Base-by-base conservation (phyloP, 2,113 vertebrate genomes). In the Cyprinus carpio region DNA sequence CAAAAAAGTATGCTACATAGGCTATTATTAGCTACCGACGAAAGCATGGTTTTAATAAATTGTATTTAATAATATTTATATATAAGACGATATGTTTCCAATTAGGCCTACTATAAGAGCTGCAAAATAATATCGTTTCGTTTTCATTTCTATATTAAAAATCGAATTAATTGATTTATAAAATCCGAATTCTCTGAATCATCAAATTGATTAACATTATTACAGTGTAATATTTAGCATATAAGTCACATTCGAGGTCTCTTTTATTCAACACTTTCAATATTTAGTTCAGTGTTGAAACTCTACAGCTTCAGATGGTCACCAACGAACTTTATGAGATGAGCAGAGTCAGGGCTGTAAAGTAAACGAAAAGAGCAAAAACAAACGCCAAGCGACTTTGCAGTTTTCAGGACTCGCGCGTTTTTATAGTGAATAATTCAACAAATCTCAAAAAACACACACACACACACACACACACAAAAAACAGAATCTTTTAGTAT, bases 391-490 rank as follows among this genome's bases (percentile, higher is more conserved):
- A 84, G 62, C 20, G 64, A 29, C 23, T 15, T 2, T 31, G 31
- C 91, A 89, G 85, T 87, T 92, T 82, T 78, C 29, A 34, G 65
- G 71, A 25, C 69, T 18, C 72, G 56, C 71, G 85, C 89, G 93
- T 86, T 92, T 88, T 65, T 85, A 75, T 43, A 46, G 86, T 91
- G 88, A 92, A 91, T 90, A 89, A 92, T 91, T 92, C 81, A 92
- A 77, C 67, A 69, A 69, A n/a, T n/a, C n/a, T n/a, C n/a, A n/a
- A n/a, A n/a, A n/a, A n/a, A n/a, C n/a, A n/a, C n/a, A n/a, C n/a
- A n/a, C n/a, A n/a, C n/a, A n/a, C n/a, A n/a, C n/a, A n/a, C n/a
- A n/a, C n/a, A n/a, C n/a, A n/a, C n/a, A n/a, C n/a, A n/a, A n/a
- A n/a, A 90, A 34, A 34, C 34, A 34, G 34, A 34, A 34, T 34